Percentiles rank a stretch among this genome's conserved stretches.
Evolutionary conservation across 2,888 invertebrate genomes (phyloP).

Genomic region (Phymatocera aterrima): DNA sequence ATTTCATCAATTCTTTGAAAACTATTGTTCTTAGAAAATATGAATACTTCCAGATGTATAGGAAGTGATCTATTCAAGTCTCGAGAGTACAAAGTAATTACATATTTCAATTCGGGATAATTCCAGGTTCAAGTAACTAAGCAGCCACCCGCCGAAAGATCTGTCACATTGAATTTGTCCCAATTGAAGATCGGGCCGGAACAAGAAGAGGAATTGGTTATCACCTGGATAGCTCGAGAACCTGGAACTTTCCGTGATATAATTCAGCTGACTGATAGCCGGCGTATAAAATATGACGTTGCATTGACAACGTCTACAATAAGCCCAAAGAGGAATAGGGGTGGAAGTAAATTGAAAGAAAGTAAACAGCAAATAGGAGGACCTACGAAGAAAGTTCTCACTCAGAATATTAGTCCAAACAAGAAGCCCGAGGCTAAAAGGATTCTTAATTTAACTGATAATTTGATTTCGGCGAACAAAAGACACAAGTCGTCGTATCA

Average conservation of each 20-base stretch:
- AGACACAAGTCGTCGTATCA: neutral
- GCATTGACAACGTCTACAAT: constrained; percentile 66
- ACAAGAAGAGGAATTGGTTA: constrained; percentile 77
- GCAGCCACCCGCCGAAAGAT: constrained; percentile 78
- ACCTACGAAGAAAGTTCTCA: neutral
- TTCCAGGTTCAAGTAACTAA: constrained; percentile 76
- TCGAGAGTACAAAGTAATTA: neutral
- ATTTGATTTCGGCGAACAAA: neutral
- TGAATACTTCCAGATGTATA: neutral
- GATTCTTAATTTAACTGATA: constrained; percentile 13
- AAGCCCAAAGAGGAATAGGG: constrained; percentile 44
- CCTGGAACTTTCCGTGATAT: constrained; percentile 80
- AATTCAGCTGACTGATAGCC: constrained; percentile 80
- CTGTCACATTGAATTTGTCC: constrained; percentile 78
- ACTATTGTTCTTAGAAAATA: constrained; percentile 19
- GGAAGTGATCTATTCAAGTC: neutral
- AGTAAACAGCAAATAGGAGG: neutral
- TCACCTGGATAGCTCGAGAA: constrained; percentile 81
- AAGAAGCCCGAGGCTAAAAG: neutral
- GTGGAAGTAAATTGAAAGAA: constrained; percentile 44
- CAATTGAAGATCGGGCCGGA: constrained; percentile 78
- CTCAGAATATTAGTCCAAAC: constrained; percentile 1
- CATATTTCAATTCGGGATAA: neutral
- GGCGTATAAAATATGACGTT: constrained; percentile 82
- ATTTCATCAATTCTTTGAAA: constrained; percentile 15